Base-by-base conservation (phyloP, 2,888 invertebrate species). In the Latrodectus elegans region DNA sequence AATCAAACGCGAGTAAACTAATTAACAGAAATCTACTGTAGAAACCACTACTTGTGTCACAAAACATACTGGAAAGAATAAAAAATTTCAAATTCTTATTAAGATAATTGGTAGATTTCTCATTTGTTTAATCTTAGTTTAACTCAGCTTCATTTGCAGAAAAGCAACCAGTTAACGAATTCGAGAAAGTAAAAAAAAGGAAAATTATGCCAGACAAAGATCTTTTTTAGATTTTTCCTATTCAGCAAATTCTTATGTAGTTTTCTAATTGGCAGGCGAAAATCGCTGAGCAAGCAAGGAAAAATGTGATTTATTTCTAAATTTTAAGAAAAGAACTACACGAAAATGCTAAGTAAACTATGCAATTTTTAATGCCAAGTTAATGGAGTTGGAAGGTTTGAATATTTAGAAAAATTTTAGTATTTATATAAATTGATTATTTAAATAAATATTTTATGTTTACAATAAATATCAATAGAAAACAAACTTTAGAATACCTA, bases 1-100 rank as follows among this genome's bases (percentile, higher is more conserved):
- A 77, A 77, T 77, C 68, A 68, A 53, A 6, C 38, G 38, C 68
- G 51, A 53, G 68, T 15, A 53, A 52, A 68, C 77, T 77, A 77
- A 77, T 77, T 77, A 77, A 77, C 68, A 68, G 68, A 26, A 68
- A 77, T 51, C 53, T 67, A 68, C 65, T 77, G 53, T 53, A 52
- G 52, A 68, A 77, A 77, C 51, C 49, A 68, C 53, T 26, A 68
- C 51, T 15, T 60, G 22, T 67, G 67, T 17, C 22, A n/a, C 14
- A 52, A 15, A 49, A 15, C 51, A 55, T 38, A 65, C 51, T 65
- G 60, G 65, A 17, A 4, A 17, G 51, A 12, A 14, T 38, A 38
- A 38, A 38, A 38, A 6, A 4, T 65, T 60, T 60, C 11, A 26
- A 22, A 60, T 65, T 64, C 67, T 68, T 52, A 67, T 60, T 55